These are phyloP conservation scores for Atrina japonica DNA, from an alignment of 2,888 invertebrate genomes.

Conservation along the genomic window DNA sequence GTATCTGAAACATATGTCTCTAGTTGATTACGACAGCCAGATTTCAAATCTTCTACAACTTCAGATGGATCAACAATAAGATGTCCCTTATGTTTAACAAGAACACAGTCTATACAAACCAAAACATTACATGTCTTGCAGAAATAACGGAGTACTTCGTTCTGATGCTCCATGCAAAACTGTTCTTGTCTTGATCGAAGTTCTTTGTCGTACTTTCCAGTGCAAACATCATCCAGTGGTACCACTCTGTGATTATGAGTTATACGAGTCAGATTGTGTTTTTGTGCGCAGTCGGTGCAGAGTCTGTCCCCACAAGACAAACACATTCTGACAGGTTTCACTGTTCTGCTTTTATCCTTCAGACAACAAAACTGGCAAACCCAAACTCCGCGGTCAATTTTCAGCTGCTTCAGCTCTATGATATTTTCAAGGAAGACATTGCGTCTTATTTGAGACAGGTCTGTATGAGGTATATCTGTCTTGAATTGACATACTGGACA, in stretches of 20 bases:
- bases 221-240: background rate
- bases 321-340: background rate
- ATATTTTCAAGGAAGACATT: slow-evolving; percentile 12
- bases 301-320: slow-evolving; percentile 14
- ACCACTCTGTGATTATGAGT: slow-evolving; percentile 5
- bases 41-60: too few relatives aligned
- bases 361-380: background rate
- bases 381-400: background rate
- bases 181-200: background rate
- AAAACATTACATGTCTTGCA: background rate
- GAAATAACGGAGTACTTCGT: background rate
- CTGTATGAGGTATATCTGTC: background rate
- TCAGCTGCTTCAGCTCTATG: background rate
- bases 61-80: too few relatives aligned
- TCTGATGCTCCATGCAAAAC: background rate
- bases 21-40: too few relatives aligned
- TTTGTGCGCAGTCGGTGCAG: slow-evolving; percentile 2
- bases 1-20: too few relatives aligned
- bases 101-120: slow-evolving; percentile 8
- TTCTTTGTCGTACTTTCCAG: background rate
- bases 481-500: slow-evolving; percentile 1
- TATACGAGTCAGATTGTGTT: background rate
- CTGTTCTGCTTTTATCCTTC: background rate
- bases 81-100: slow-evolving; percentile 1
- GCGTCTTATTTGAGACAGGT: background rate